A percentile compares a stretch with the other conserved stretches of the same genome.
Conservation (phyloP, 2,888 invertebrate genomes). For the Omphaloscelis lunosa region DNA sequence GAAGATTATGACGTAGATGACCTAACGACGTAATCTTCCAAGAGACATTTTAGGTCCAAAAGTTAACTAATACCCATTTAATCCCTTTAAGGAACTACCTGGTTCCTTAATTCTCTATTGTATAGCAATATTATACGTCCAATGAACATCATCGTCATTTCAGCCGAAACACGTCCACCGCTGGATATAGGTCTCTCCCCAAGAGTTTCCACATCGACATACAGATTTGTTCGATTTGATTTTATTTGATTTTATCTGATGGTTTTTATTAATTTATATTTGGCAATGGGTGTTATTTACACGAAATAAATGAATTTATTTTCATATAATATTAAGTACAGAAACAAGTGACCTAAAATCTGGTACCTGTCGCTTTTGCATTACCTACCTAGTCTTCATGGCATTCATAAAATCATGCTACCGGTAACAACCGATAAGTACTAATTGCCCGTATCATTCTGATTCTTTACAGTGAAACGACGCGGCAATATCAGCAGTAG, state of each 20-base stretch:
- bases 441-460: conserved; percentile 40
- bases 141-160: neutral
- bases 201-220: neutral
- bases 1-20: conserved; percentile 32
- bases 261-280: too few species aligned
- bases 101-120: neutral
- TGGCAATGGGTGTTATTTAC: too few species aligned
- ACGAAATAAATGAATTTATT: too few species aligned
- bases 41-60: conserved; percentile 1
- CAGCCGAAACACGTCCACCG: neutral
- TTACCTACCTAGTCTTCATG: neutral
- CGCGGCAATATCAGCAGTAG: conserved; percentile 7
- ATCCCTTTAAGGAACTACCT: conserved; percentile 30
- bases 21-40: neutral
- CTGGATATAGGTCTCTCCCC: neutral
- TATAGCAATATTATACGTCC: neutral
- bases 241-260: too few species aligned
- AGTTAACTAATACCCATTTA: neutral
- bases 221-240: too few species aligned
- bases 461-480: conserved; percentile 30
- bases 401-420: conserved; percentile 2
- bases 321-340: too few species aligned
- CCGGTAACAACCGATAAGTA: conserved; percentile 28
- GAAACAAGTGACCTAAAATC: neutral
- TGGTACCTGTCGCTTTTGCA: neutral